phyloP scores from a whole-genome alignment of 2,797 vertebrate species.

The Carduelis carduelis region DNA sequence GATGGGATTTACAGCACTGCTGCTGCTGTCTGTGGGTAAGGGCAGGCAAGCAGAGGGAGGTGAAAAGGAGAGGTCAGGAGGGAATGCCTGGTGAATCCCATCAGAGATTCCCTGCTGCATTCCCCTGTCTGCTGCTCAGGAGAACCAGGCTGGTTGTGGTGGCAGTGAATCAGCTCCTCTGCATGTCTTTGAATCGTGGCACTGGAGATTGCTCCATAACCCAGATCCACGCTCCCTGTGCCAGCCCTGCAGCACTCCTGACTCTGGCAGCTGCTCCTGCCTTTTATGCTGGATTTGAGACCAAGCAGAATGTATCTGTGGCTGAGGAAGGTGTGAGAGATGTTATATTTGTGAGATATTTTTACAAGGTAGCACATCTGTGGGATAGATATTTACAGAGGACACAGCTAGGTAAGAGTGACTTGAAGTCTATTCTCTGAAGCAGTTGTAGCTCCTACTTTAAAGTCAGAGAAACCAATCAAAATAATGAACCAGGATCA shows the following conservation, averaged over 20 bases:
- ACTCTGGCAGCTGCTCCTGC: neutral
- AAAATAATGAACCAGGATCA: neutral
- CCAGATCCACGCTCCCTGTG: fast-evolving
- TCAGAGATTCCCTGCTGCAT: neutral
- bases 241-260: neutral
- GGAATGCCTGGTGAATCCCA: neutral
- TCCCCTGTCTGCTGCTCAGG: neutral
- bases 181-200: fast-evolving
- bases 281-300: neutral
- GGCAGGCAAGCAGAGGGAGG: neutral
- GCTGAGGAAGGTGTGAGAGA: neutral
- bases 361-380: neutral
- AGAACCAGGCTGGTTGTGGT: neutral
- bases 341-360: neutral
- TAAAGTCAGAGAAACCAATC: neutral
- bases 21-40: neutral
- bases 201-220: neutral
- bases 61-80: fast-evolving
- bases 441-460: neutral
- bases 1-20: neutral
- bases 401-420: neutral
- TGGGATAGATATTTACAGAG: neutral
- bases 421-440: neutral
- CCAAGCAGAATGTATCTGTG: neutral
- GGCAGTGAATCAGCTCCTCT: neutral